These are phyloP conservation scores for Dendrolimus kikuchii DNA, from an alignment of 1,140 invertebrate genomes.

Conservation along the genomic window DNA sequence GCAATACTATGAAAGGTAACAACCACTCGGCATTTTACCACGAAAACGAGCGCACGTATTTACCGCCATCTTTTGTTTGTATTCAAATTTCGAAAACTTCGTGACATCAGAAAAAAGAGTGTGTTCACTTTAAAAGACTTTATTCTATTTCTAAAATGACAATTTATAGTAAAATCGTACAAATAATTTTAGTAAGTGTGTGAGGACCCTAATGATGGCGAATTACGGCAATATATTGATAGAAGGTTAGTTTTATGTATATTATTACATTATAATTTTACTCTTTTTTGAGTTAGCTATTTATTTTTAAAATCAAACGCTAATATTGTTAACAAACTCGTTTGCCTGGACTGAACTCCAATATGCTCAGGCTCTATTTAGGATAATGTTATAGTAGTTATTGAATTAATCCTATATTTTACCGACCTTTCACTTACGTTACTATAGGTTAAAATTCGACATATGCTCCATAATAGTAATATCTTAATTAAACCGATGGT, in stretches of 20 bases:
- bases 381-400: too few species aligned
- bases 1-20: conserved; percentile 27
- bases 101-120: not conserved
- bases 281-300: too few species aligned
- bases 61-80: not conserved
- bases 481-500: too few species aligned
- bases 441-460: too few species aligned
- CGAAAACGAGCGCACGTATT: conserved; percentile 12
- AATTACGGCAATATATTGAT: conserved; percentile 3
- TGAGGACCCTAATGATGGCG: conserved; percentile 21
- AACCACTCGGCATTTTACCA: conserved; percentile 20
- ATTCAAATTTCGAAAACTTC: not conserved
- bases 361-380: too few species aligned
- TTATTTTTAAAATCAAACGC: too few species aligned
- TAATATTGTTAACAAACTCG: too few species aligned
- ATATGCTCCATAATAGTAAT: too few species aligned
- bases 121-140: not conserved
- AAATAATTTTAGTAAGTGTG: conserved; percentile 64
- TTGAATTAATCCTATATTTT: too few species aligned
- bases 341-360: too few species aligned
- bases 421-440: too few species aligned
- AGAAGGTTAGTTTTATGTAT: conserved; percentile 11
- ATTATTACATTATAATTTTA: too few species aligned
- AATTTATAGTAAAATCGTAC: conserved; percentile 67
- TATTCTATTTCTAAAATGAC: conserved; percentile 43